These are phyloP conservation scores for Leptinotarsa peninsularis DNA, from an alignment of 2,888 invertebrate genomes.

Conservation along the genomic window DNA sequence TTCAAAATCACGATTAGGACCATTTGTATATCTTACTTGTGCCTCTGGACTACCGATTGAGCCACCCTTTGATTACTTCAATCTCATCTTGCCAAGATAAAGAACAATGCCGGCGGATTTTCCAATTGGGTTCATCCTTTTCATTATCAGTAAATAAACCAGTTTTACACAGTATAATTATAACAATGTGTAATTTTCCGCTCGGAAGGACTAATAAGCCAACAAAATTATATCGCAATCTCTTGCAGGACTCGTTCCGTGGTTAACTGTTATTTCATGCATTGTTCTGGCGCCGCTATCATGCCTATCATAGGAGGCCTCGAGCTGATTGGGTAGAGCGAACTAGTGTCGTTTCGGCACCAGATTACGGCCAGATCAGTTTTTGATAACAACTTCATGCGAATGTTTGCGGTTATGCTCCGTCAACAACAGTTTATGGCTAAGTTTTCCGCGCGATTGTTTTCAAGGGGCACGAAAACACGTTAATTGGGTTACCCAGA, in stretches of 20 bases:
- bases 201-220: slow-evolving; percentile 54
- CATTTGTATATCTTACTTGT: too few species aligned
- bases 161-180: slow-evolving; percentile 22
- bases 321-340: slow-evolving; percentile 43
- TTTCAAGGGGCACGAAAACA: not conserved
- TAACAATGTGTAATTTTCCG: slow-evolving; percentile 36
- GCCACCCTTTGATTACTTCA: not conserved
- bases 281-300: slow-evolving; percentile 51
- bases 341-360: slow-evolving; percentile 36
- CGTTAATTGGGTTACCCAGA: not conserved
- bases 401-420: slow-evolving; percentile 26
- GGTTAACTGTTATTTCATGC: slow-evolving; percentile 60
- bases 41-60: not conserved
- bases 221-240: slow-evolving; percentile 55
- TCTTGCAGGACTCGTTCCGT: slow-evolving; percentile 53
- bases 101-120: slow-evolving; percentile 11
- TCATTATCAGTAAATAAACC: slow-evolving; percentile 26
- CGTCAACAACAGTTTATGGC: not conserved
- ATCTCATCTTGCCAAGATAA: not conserved
- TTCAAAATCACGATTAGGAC: too few species aligned
- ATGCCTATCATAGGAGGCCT: slow-evolving; percentile 44
- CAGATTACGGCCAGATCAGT: slow-evolving; percentile 34
- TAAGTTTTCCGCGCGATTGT: not conserved
- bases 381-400: slow-evolving; percentile 30
- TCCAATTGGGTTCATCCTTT: slow-evolving; percentile 15